Percentiles rank a stretch among this genome's conserved stretches.
Evolutionary conservation across 2,113 vertebrate genomes (phyloP).

Genomic region (Ranitomeya imitator): DNA sequence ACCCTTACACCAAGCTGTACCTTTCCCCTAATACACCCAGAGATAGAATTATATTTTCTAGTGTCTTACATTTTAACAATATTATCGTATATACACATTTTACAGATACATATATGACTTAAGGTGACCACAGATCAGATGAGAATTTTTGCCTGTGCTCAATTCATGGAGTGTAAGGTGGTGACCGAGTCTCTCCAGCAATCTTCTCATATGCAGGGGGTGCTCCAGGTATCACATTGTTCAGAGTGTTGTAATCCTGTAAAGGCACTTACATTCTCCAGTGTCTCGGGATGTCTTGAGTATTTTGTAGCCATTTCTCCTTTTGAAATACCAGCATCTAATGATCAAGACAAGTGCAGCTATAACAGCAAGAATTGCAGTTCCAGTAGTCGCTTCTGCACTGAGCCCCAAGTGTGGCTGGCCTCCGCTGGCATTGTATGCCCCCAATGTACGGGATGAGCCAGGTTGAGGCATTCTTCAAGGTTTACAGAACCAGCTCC

Average conservation of each 20-base stretch:
- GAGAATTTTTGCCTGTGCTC: too few species aligned
- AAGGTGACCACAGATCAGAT: neutral
- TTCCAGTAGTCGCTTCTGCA: constrained; percentile 72
- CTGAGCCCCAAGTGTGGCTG: constrained; percentile 20
- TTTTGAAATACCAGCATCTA: constrained; percentile 90
- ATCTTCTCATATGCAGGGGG: constrained; percentile 92
- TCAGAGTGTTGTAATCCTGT: constrained; percentile 74
- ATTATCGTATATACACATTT: neutral
- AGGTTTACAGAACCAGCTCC: constrained; percentile 7
- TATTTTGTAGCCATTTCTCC: constrained; percentile 83
- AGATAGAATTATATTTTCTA: neutral
- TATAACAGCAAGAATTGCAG: constrained; percentile 80
- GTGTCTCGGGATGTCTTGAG: constrained; percentile 72
- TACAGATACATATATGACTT: neutral
- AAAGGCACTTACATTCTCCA: constrained; percentile 75
- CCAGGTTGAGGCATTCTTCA: constrained; percentile 44
- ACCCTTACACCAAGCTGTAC: neutral
- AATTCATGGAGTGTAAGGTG: constrained; percentile 86
- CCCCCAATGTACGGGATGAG: neutral
- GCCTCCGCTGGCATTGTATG: constrained; percentile 2
- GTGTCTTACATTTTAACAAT: neutral
- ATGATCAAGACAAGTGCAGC: constrained; percentile 82
- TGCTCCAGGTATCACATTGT: constrained; percentile 81
- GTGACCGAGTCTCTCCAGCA: constrained; percentile 74
- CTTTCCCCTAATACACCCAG: neutral